Conservation (phyloP, 2,113 vertebrate species). For the Eulemur rufifrons region DNA sequence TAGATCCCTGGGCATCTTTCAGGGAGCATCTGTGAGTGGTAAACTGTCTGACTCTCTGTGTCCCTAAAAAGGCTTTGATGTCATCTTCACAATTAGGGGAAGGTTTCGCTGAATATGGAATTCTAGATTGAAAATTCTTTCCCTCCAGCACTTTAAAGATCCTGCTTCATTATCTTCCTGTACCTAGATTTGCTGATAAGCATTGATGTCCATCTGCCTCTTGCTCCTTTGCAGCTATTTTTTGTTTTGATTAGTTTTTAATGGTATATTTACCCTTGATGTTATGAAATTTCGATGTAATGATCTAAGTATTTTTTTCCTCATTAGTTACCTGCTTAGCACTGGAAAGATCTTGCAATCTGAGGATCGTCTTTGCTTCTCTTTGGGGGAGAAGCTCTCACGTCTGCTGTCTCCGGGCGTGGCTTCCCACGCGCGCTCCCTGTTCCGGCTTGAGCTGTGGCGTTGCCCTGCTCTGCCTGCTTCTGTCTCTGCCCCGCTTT, state of each 20-base stretch:
- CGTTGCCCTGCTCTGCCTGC: rapidly evolving
- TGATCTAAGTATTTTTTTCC: background rate
- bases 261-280: background rate
- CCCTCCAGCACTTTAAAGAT: background rate
- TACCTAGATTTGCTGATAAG: background rate
- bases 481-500: background rate
- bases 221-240: background rate
- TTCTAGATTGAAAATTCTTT: background rate
- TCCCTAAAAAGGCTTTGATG: background rate
- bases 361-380: background rate
- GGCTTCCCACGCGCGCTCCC: rapidly evolving
- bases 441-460: too few relatives aligned
- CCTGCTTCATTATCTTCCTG: background rate
- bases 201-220: background rate
- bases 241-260: slow-evolving; percentile 13
- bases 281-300: background rate
- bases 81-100: background rate
- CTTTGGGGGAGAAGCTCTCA: background rate
- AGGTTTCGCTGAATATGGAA: background rate
- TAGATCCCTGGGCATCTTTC: background rate
- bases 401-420: background rate
- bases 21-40: background rate
- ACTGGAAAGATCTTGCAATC: background rate
- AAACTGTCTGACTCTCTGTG: background rate
- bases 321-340: background rate